Evolutionary conservation across 35 echinoderm and acorn worm genomes (phyloP).

Genomic region (Acanthaster planci): DNA sequence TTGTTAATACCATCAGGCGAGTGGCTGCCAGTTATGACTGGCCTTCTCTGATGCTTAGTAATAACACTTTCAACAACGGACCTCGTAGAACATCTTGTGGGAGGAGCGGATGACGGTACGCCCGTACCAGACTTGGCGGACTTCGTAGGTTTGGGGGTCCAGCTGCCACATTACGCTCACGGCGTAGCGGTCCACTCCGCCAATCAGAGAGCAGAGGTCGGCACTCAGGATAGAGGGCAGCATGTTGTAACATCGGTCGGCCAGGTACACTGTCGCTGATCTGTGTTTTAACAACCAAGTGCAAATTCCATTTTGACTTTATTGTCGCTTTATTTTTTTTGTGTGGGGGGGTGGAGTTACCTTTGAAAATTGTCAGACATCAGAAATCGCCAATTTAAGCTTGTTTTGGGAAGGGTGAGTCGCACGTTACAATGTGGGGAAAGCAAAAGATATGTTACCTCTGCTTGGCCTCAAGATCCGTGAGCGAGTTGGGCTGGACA

Average conservation of each 20-base stretch:
- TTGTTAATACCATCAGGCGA: too few relatives aligned
- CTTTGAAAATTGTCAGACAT: too few relatives aligned
- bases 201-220: conserved; percentile 92
- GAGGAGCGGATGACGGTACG: conserved; percentile 88
- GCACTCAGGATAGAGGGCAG: conserved; percentile 88
- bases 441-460: too few relatives aligned
- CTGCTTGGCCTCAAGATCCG: conserved; percentile 85
- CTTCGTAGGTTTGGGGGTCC: conserved; percentile 71
- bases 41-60: too few relatives aligned
- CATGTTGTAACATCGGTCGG: conserved; percentile 95
- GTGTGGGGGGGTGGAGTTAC: too few relatives aligned
- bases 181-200: conserved; percentile 96
- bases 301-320: too few relatives aligned
- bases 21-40: too few relatives aligned
- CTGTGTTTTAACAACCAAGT: conserved; percentile 8
- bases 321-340: too few relatives aligned
- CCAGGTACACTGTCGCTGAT: conserved; percentile 93
- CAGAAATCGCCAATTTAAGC: too few relatives aligned
- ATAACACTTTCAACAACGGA: too few relatives aligned
- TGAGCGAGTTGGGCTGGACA: conserved; percentile 74
- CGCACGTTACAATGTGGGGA: too few relatives aligned
- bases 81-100: conserved; percentile 99
- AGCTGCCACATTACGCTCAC: conserved; percentile 95
- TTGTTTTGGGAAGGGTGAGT: too few relatives aligned
- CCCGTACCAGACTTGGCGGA: conserved; percentile 90